Percentiles rank a stretch among this genome's conserved stretches.
These are phyloP conservation scores for Hippocampus guttulatus DNA, from an alignment of 2,113 vertebrate species.

Conservation along the genomic window DNA sequence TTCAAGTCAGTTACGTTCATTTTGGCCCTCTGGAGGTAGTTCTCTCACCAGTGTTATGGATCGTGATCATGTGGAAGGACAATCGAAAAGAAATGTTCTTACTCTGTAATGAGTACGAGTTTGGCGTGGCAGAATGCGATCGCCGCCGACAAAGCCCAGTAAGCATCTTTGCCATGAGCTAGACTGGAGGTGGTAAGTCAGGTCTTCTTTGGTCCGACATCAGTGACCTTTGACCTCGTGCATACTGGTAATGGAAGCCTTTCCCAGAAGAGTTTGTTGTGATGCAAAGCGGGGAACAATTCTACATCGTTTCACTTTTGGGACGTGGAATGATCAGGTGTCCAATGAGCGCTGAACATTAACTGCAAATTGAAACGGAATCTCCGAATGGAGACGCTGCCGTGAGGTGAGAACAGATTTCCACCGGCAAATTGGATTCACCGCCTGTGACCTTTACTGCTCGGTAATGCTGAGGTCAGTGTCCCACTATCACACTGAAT, in stretches of 20 bases:
- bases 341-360: conserved; percentile 7
- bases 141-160: not conserved
- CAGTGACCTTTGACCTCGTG: not conserved
- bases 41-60: too few species aligned
- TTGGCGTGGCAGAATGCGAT: not conserved
- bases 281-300: not conserved
- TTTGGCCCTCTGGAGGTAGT: too few species aligned
- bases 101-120: not conserved
- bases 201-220: not conserved
- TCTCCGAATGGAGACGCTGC: conserved; percentile 9
- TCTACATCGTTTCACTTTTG: not conserved
- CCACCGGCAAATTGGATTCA: conserved; percentile 16
- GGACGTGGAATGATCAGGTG: not conserved
- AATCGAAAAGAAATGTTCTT: too few species aligned
- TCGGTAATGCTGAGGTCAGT: conserved; percentile 38
- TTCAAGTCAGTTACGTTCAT: too few species aligned
- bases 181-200: not conserved
- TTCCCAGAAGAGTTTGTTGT: not conserved
- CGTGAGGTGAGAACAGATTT: not conserved
- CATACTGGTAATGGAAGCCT: not conserved
- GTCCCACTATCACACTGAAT: conserved; percentile 12
- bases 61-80: too few species aligned
- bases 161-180: not conserved
- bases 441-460: conserved; percentile 35
- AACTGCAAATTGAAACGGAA: conserved; percentile 23